Evolutionary conservation across 2,797 vertebrate genomes (phyloP).

Genomic region (Fistularia commersonii): DNA sequence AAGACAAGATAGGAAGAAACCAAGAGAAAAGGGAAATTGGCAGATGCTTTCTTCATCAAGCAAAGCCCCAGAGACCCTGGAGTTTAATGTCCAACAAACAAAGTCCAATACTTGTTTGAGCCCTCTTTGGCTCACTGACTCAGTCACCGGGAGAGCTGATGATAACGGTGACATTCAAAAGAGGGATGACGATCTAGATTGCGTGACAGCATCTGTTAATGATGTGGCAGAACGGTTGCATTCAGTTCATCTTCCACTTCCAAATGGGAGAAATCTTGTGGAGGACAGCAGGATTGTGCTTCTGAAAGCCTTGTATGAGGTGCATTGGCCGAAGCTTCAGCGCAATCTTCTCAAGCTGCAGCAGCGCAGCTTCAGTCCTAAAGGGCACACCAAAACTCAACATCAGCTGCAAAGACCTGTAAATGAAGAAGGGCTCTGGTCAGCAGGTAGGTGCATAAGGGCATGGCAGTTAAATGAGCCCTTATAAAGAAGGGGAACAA

Average conservation of each 20-base stretch:
- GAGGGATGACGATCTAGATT: no score
- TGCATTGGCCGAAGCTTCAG: constrained; percentile 61
- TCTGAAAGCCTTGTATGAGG: constrained; percentile 52
- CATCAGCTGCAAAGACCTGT: constrained; percentile 1
- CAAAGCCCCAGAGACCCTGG: constrained; percentile 20
- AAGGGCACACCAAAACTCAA: constrained; percentile 3
- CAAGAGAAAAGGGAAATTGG: constrained; percentile 19
- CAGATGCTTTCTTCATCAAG: constrained; percentile 9
- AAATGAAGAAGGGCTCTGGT: constrained; percentile 7
- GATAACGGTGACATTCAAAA: no score
- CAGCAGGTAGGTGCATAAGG: constrained; percentile 33
- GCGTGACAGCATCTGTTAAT: neutral
- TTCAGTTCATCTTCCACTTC: constrained; percentile 37
- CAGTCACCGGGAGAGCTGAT: constrained; percentile 2
- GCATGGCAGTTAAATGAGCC: no score
- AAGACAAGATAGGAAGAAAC: constrained; percentile 12
- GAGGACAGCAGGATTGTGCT: constrained; percentile 64
- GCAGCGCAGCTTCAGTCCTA: constrained; percentile 9
- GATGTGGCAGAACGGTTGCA: neutral
- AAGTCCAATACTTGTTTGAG: constrained; percentile 6
- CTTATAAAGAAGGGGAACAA: no score
- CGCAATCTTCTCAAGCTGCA: constrained; percentile 53
- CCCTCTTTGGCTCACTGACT: constrained; percentile 9
- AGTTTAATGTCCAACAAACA: neutral
- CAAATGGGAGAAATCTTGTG: constrained; percentile 44